Evolutionary conservation across 1,140 invertebrate genomes (phyloP).

Genomic region (Wasmannia auropunctata): DNA sequence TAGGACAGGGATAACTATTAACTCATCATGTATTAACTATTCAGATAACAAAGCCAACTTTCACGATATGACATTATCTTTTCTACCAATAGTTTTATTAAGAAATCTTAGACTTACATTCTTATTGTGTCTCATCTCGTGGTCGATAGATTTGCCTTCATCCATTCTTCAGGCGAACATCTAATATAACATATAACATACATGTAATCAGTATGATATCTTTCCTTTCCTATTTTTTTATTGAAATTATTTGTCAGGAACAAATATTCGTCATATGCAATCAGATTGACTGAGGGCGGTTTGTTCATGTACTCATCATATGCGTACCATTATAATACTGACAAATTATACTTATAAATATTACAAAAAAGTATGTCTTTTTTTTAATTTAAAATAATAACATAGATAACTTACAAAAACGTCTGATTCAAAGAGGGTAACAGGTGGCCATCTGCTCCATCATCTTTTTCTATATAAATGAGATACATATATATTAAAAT

Average conservation of each 20-base stretch:
- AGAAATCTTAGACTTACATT: slow-evolving; percentile 15
- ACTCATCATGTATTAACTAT: slow-evolving; percentile 72
- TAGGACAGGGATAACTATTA: slow-evolving; percentile 81
- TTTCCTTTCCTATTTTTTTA: neutral
- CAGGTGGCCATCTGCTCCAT: neutral
- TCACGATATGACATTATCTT: slow-evolving; percentile 14
- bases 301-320: slow-evolving; percentile 69
- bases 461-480: slow-evolving; percentile 32
- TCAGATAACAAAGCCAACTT: neutral
- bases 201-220: neutral
- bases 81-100: neutral
- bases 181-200: slow-evolving; percentile 16
- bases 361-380: neutral
- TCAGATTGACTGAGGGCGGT: slow-evolving; percentile 76
- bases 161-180: slow-evolving; percentile 1
- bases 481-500: neutral
- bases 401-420: slow-evolving; percentile 29
- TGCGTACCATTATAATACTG: slow-evolving; percentile 23
- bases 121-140: neutral
- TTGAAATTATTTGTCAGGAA: slow-evolving; percentile 54
- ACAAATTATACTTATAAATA: neutral
- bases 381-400: slow-evolving; percentile 5
- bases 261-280: slow-evolving; percentile 70
- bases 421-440: neutral
- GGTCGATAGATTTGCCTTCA: neutral